These are phyloP conservation scores for Pardalotus punctatus DNA, from an alignment of 2,113 vertebrate genomes.

Conservation along the genomic window DNA sequence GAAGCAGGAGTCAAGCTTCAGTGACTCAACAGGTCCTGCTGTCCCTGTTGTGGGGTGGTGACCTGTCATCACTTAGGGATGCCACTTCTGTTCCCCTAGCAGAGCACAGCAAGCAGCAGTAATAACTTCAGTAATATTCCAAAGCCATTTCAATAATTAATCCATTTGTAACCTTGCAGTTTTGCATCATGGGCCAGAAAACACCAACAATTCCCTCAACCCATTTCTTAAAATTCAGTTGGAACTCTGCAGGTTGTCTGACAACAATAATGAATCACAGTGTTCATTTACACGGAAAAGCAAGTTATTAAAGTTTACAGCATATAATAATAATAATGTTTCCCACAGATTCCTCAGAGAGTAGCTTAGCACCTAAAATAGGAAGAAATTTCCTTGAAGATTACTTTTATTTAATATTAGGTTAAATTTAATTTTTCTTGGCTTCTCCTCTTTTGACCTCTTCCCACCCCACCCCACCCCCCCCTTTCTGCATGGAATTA, in stretches of 20 bases:
- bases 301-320: background rate
- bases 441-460: background rate
- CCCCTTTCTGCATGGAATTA: background rate
- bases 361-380: background rate
- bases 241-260: background rate
- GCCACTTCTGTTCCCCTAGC: background rate
- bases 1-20: background rate
- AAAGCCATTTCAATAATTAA: background rate
- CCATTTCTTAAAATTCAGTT: background rate
- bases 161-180: background rate
- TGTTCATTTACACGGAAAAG: background rate
- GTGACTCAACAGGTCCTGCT: background rate
- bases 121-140: background rate
- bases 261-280: background rate
- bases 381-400: background rate
- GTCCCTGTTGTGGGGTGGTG: background rate
- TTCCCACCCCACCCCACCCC: no score
- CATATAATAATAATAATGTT: background rate
- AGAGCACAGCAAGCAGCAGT: background rate
- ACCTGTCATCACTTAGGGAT: background rate
- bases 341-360: background rate
- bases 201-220: background rate
- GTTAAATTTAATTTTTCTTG: background rate
- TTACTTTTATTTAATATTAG: background rate
- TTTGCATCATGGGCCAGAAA: background rate